Base-by-base conservation (phyloP, 2,888 invertebrate genomes). In the Meandrusa payeni region DNA sequence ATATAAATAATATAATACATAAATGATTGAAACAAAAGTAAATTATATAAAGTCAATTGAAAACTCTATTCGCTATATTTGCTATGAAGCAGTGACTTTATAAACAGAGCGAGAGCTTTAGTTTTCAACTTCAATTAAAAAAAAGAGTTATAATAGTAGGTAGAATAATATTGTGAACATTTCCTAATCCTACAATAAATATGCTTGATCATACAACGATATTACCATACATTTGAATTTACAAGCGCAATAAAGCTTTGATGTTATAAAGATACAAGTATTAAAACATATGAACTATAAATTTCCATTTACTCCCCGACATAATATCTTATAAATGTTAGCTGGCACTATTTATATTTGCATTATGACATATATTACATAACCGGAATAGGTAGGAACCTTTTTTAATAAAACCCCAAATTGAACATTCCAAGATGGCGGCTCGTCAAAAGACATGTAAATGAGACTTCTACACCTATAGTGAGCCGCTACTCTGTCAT, bases 401-500 rank as follows among this genome's bases (percentile, higher is more conserved):
- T 41, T 44, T 47, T 39, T 42, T 44, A 51, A 51, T 51, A 49
- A 28, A 48, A 43, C 40, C n/a, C 41, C 20, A 38, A 37, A 45
- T 38, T 44, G 29, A 37, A 27, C 27, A 41, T 39, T 13, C 19
- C 39, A 40, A 34, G 27, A 20, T 31, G 28, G 28, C 26, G 9
- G 20, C 9, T 7, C 20, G 32, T 43, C 43, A 43, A 24, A 20
- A 28, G 47, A 34, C 36, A 27, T 41, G 47, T 47, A 50, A 54
- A 54, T 51, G 52, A 34, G 50, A 29, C 48, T 37, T 24, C 29
- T 4, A 23, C 28, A 27, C 19, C 20, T 11, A 6, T 15, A 11
- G n/a, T 41, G 32, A 22, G 39, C 41, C 49, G 50, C 57, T 55
- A 43, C 55, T 48, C 52, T 55, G 61, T 69, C 69, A 71, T 75